Evolutionary conservation across 2,113 vertebrate species (phyloP).

Genomic region (Seriola aureovittata): DNA sequence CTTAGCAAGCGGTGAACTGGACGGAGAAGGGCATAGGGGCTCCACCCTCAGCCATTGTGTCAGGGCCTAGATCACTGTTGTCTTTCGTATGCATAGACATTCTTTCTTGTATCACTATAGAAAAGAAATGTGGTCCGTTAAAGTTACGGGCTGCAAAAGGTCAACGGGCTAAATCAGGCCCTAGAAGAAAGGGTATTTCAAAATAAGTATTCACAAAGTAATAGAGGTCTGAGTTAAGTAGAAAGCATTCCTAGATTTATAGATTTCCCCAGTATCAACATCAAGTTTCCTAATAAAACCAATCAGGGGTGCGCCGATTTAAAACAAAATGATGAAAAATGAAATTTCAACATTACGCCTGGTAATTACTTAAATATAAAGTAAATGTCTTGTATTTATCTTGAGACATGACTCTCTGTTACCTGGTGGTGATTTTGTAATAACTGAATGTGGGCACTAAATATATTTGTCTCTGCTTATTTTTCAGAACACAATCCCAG

Average conservation of each 20-base stretch:
- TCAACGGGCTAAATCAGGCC: conserved; percentile 76
- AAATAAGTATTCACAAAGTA: conserved; percentile 36
- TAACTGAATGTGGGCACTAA: conserved; percentile 34
- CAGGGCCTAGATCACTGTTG: conserved; percentile 75
- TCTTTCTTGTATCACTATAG: conserved; percentile 74
- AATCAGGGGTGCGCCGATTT: background rate
- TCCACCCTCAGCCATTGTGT: conserved; percentile 79
- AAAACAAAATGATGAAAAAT: background rate
- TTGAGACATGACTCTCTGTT: background rate
- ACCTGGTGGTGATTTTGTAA: conserved; percentile 1
- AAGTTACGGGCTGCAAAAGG: conserved; percentile 58
- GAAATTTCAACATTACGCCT: background rate
- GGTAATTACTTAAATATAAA: background rate
- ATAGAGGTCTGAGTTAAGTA: background rate
- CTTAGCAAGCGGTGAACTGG: conserved; percentile 37
- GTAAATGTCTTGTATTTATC: background rate
- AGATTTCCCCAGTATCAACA: background rate
- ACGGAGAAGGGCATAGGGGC: conserved; percentile 70
- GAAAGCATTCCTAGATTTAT: background rate
- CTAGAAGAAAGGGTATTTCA: conserved; percentile 21
- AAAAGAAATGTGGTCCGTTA: conserved; percentile 65
- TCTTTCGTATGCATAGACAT: conserved; percentile 82
- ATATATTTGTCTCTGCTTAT: conserved; percentile 53
- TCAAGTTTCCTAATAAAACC: background rate
- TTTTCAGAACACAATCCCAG: conserved; percentile 67